A percentile compares a stretch with the other conserved stretches of the same genome.
These are phyloP conservation scores for Cataglyphis rosenhaueri DNA, from an alignment of 2,888 invertebrate genomes.

Conservation along the genomic window DNA sequence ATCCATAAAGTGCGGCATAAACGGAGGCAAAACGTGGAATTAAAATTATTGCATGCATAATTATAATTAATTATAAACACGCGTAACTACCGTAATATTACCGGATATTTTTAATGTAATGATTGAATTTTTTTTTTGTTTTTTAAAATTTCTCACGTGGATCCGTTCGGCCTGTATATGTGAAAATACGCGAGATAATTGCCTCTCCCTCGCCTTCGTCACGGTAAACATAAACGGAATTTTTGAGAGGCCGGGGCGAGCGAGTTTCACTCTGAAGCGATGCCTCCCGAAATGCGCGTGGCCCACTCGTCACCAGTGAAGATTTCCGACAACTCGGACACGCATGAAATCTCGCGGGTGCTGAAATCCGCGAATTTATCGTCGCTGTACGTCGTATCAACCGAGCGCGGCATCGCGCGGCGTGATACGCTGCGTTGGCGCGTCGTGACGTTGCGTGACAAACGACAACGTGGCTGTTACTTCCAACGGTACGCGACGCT, in stretches of 20 bases:
- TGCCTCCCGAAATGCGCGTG: constrained; percentile 22
- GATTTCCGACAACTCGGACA: constrained; percentile 43
- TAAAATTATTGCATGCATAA: not conserved
- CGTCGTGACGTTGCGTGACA: constrained; percentile 75
- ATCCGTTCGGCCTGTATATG: not conserved
- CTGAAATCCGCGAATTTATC: constrained; percentile 62
- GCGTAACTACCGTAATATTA: no score
- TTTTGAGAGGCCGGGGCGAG: not conserved
- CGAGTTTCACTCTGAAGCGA: not conserved
- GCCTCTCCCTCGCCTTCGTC: not conserved
- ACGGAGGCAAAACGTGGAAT: not conserved
- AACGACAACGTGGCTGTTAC: constrained; percentile 72
- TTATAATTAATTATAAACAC: not conserved
- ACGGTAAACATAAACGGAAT: not conserved
- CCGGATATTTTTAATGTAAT: no score
- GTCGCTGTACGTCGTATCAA: constrained; percentile 46
- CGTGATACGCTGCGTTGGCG: constrained; percentile 55
- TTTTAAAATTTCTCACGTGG: not conserved
- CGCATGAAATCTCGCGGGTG: constrained; percentile 58
- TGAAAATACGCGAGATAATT: not conserved
- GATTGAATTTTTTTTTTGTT: not conserved
- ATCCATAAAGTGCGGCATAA: not conserved
- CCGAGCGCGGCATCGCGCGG: constrained; percentile 43
- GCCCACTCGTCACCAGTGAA: constrained; percentile 45
- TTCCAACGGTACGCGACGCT: constrained; percentile 44